Evolutionary conservation across 1,140 invertebrate species (phyloP).

Genomic region (Eumaeus atala): DNA sequence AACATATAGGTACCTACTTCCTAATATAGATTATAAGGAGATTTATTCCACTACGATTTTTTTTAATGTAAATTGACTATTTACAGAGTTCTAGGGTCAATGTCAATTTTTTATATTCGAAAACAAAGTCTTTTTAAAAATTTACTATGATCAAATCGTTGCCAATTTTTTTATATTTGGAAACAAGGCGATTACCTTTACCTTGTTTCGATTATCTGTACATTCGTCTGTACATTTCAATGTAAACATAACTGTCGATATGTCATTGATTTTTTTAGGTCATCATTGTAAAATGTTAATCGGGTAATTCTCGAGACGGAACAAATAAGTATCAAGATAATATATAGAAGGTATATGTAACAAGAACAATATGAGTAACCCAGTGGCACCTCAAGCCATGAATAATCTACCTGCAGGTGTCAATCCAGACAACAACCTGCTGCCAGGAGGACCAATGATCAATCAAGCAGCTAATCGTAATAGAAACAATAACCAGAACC

Average conservation of each 20-base stretch:
- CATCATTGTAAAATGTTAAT: constrained; percentile 31
- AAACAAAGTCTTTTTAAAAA: neutral
- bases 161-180: constrained; percentile 6
- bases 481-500: constrained; percentile 80
- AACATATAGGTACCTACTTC: constrained; percentile 6
- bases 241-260: constrained; percentile 16
- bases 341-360: neutral
- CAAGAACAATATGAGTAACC: constrained; percentile 45
- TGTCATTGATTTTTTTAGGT: constrained; percentile 30
- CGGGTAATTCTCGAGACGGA: constrained; percentile 19
- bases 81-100: constrained; percentile 32
- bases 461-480: constrained; percentile 71
- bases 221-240: constrained; percentile 7
- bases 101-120: constrained; percentile 26
- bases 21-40: constrained; percentile 2
- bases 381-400: constrained; percentile 46
- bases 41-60: neutral
- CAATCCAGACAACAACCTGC: constrained; percentile 73
- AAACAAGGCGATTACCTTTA: constrained; percentile 2
- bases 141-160: neutral
- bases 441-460: constrained; percentile 69
- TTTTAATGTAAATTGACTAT: constrained; percentile 2
- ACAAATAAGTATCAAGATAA: neutral
- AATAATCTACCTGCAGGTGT: constrained; percentile 66
- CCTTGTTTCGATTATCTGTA: neutral